phyloP scores from a whole-genome alignment of 1,140 invertebrate species.

The Drosophila kepulauana region DNA sequence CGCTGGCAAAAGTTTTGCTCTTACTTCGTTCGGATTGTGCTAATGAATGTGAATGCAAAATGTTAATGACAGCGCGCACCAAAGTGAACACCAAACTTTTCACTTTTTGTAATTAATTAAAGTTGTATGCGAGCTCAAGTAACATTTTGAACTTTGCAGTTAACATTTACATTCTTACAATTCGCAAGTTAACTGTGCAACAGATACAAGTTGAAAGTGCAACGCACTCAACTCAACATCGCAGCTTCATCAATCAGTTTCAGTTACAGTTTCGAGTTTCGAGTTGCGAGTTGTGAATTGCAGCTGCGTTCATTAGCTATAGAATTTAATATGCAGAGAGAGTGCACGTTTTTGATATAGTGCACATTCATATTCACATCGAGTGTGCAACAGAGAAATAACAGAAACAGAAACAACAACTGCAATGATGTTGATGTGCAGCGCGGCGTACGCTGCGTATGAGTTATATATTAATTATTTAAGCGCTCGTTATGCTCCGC shows the following conservation, averaged over 20 bases:
- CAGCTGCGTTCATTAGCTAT: constrained; percentile 65
- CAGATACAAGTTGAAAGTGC: background rate
- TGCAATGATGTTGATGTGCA: background rate
- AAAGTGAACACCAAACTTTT: constrained; percentile 57
- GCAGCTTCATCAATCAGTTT: constrained; percentile 57
- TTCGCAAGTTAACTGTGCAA: constrained; percentile 14
- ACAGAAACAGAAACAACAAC: background rate
- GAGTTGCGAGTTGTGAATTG: background rate
- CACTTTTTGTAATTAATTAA: constrained; percentile 73
- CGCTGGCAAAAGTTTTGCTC: constrained; percentile 54
- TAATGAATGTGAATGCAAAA: constrained; percentile 80
- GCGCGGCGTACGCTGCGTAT: constrained; percentile 39
- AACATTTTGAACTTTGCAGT: constrained; percentile 13
- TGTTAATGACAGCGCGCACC: constrained; percentile 68
- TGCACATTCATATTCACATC: constrained; percentile 29
- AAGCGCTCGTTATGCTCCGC: constrained; percentile 74
- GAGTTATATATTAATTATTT: constrained; percentile 83
- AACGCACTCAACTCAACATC: background rate
- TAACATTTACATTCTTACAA: constrained; percentile 20
- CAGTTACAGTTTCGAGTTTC: constrained; percentile 39
- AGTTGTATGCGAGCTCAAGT: constrained; percentile 27
- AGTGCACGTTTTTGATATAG: constrained; percentile 76
- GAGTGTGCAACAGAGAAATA: background rate
- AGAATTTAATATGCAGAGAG: constrained; percentile 71
- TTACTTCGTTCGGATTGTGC: constrained; percentile 16